A percentile compares a stretch with the other conserved stretches of the same genome.
These are phyloP conservation scores for Typhlomys cinereus DNA, from an alignment of 2,113 vertebrate genomes.

Conservation along the genomic window DNA sequence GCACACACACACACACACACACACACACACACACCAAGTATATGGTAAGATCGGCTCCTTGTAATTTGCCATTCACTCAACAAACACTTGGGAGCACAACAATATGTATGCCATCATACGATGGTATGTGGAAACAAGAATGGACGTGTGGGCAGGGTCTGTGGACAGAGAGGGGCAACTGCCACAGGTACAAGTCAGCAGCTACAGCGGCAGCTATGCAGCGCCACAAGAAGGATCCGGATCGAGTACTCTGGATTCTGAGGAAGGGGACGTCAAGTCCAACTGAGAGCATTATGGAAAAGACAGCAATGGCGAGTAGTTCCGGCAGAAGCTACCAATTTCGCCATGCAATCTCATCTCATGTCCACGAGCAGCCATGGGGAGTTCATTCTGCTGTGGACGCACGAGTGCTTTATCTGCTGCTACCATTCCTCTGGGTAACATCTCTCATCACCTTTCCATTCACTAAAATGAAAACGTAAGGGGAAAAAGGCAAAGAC, in stretches of 20 bases:
- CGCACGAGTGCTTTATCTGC: neutral
- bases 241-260: neutral
- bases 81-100: neutral
- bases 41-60: neutral
- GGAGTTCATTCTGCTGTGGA: neutral
- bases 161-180: neutral
- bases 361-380: neutral
- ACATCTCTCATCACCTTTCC: neutral
- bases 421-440: neutral
- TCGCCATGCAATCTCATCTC: neutral
- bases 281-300: neutral
- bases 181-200: neutral
- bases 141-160: neutral
- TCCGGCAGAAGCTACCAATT: neutral
- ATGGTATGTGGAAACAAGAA: neutral
- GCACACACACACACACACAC: too few species aligned
- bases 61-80: neutral
- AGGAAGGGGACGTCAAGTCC: neutral
- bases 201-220: neutral
- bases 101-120: neutral
- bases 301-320: neutral
- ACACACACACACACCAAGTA: too few species aligned
- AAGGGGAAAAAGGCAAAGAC: neutral
- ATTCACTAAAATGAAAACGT: conserved; percentile 40
- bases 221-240: neutral